Percentiles rank a stretch among this genome's conserved stretches.
phyloP scores from a whole-genome alignment of 2,113 vertebrate genomes.

The Pterocles burchelli region DNA sequence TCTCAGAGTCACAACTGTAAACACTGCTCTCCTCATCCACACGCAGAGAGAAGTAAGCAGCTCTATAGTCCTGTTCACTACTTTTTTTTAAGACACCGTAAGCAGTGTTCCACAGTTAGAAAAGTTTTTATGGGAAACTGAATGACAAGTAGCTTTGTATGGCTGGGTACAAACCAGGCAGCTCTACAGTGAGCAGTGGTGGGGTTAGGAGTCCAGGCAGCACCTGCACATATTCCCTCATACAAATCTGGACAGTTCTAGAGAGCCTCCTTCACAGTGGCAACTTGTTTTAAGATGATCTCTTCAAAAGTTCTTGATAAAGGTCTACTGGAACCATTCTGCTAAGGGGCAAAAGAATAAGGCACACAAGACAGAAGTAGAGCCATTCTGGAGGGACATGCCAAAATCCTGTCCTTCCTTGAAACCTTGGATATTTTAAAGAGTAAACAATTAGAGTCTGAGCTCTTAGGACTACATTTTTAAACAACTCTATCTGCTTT shows the following conservation, averaged over 20 bases:
- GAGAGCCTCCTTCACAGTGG: not conserved
- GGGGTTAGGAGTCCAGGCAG: not conserved
- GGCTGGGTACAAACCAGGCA: not conserved
- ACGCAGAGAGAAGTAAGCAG: not conserved
- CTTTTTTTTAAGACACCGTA: not conserved
- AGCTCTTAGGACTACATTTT: not conserved
- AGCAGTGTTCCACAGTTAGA: not conserved
- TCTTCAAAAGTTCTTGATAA: not conserved
- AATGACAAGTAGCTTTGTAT: not conserved
- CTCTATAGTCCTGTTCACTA: not conserved
- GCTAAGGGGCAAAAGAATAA: not conserved
- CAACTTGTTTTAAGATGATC: not conserved
- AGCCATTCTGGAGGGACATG: not conserved
- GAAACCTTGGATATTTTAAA: not conserved
- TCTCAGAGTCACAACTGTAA: not conserved
- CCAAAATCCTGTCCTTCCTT: not conserved
- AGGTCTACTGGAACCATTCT: not conserved
- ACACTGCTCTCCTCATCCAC: not conserved
- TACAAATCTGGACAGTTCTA: not conserved
- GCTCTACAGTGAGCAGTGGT: not conserved
- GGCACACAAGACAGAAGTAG: not conserved
- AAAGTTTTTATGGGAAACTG: not conserved
- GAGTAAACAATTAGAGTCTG: not conserved
- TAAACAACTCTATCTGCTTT: not conserved
- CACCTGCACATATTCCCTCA: not conserved